These are phyloP conservation scores for Gandaritis pyraliata DNA, from an alignment of 2,888 invertebrate genomes.

Conservation along the genomic window DNA sequence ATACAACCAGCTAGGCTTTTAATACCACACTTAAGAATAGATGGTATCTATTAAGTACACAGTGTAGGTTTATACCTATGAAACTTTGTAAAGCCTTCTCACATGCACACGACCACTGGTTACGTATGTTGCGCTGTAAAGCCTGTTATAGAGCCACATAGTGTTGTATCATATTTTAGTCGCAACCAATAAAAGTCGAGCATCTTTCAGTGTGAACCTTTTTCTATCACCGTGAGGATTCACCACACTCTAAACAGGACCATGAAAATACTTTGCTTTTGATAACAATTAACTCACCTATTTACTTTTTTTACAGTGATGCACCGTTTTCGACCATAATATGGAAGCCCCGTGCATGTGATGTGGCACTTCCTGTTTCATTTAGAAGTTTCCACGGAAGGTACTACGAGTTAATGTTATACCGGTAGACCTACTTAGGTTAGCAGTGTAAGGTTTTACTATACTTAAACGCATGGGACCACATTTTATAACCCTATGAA, in stretches of 20 bases:
- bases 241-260: no score
- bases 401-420: slow-evolving; percentile 7
- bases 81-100: slow-evolving; percentile 13
- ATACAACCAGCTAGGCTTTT: no score
- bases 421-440: neutral
- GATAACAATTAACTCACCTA: no score
- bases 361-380: slow-evolving; percentile 44
- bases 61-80: slow-evolving; percentile 22
- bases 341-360: neutral
- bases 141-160: no score
- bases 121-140: neutral
- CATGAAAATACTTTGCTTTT: no score
- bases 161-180: no score
- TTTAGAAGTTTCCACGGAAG: slow-evolving; percentile 54
- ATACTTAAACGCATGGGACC: neutral
- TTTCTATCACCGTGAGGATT: no score
- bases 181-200: no score
- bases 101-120: neutral
- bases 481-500: neutral
- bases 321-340: neutral
- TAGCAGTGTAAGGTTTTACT: neutral
- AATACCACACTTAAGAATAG: slow-evolving; percentile 36
- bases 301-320: no score
- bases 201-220: no score
- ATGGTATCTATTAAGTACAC: slow-evolving; percentile 41